Percentiles rank a stretch among this genome's conserved stretches.
These are phyloP conservation scores for Semnornis frantzii DNA, from an alignment of 2,113 vertebrate genomes.

Conservation along the genomic window DNA sequence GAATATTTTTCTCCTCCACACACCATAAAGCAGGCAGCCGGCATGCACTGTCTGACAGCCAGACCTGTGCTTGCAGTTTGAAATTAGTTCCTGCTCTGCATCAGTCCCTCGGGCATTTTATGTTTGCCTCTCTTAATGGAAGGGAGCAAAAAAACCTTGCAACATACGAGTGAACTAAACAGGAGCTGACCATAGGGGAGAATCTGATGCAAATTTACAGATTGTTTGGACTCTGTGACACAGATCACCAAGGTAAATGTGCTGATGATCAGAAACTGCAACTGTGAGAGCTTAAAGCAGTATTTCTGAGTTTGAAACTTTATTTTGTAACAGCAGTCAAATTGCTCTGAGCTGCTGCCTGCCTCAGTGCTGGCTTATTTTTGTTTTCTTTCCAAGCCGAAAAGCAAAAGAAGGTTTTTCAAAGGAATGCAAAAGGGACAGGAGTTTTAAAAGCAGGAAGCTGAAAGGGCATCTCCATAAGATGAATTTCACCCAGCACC, in stretches of 20 bases:
- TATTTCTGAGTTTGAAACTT: neutral
- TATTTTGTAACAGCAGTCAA: neutral
- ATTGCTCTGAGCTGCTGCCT: neutral
- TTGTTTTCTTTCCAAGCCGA: neutral
- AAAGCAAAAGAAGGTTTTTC: neutral
- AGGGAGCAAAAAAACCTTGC: neutral
- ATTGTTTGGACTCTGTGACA: neutral
- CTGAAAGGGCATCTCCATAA: neutral
- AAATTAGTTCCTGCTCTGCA: neutral
- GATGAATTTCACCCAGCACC: conserved; percentile 83
- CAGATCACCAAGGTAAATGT: conserved; percentile 1
- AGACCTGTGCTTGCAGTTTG: neutral
- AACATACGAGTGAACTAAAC: neutral
- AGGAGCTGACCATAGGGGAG: neutral
- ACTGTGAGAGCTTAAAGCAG: conserved; percentile 19
- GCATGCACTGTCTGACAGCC: conserved; percentile 4
- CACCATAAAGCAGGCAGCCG: conserved; percentile 41
- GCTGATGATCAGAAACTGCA: neutral
- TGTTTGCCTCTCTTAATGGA: neutral
- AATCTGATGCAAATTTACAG: neutral
- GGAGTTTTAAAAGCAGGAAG: neutral
- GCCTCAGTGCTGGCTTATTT: neutral
- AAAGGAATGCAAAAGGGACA: neutral
- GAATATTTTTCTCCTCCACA: conserved; percentile 31
- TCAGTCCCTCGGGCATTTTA: neutral